Evolutionary conservation across 2,113 vertebrate genomes (phyloP).

Genomic region (Sclerurus mexicanus): DNA sequence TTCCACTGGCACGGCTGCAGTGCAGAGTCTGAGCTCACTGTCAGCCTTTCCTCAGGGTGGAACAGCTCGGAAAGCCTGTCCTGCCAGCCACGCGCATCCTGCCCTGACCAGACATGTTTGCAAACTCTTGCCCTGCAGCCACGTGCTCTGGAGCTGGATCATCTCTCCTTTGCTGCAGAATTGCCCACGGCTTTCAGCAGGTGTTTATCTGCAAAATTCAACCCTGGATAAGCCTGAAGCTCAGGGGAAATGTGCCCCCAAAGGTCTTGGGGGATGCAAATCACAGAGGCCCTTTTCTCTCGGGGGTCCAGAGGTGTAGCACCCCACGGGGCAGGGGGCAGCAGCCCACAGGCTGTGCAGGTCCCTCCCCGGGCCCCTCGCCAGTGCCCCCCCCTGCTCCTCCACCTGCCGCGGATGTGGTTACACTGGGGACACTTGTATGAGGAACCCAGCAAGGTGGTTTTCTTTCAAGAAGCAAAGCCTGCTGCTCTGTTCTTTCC

Average conservation of each 20-base stretch:
- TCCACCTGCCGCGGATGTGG: slow-evolving; percentile 40
- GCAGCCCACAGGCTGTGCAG: background rate
- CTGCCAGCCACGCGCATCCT: background rate
- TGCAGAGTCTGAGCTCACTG: background rate
- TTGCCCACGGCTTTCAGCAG: background rate
- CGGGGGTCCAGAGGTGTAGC: accelerated
- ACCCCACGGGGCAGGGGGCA: accelerated
- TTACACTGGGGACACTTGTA: background rate
- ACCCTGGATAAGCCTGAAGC: background rate
- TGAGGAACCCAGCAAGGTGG: background rate
- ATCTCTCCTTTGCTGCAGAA: background rate
- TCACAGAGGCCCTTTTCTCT: accelerated
- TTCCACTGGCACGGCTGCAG: background rate
- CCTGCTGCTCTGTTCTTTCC: background rate
- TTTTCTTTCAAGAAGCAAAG: slow-evolving; percentile 7
- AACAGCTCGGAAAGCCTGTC: background rate
- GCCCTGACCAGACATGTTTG: accelerated
- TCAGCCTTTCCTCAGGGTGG: background rate
- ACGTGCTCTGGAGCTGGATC: background rate
- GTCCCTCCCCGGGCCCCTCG: accelerated
- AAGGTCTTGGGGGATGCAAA: background rate
- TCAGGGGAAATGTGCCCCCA: background rate
- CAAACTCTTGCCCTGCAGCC: background rate
- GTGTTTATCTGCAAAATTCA: background rate
- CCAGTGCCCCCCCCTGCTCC: accelerated